Percentiles rank a stretch among this genome's conserved stretches.
Evolutionary conservation across 2,113 vertebrate species (phyloP).

Genomic region (Lamprologus callipterus): DNA sequence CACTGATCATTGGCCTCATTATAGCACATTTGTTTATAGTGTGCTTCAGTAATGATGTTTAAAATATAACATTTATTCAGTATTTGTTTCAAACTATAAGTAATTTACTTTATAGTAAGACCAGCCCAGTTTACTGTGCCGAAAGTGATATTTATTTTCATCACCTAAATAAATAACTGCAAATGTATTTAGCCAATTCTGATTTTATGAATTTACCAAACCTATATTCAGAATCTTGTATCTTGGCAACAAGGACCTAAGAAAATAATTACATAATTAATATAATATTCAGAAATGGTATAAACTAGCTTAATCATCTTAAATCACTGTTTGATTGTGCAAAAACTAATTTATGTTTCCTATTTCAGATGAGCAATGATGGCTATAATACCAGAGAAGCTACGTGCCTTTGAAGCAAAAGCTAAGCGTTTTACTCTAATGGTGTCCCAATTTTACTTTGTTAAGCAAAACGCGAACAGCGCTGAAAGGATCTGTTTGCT

Average conservation of each 20-base stretch:
- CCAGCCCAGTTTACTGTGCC: not conserved
- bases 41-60: not conserved
- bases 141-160: not conserved
- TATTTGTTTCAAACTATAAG: not conserved
- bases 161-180: not conserved
- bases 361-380: not conserved
- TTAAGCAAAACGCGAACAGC: not conserved
- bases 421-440: not conserved
- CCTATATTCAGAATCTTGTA: not conserved
- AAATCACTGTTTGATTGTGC: not conserved
- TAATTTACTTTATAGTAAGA: not conserved
- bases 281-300: not conserved
- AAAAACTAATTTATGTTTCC: not conserved
- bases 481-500: not conserved
- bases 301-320: not conserved
- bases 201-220: not conserved
- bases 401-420: not conserved
- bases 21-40: not conserved
- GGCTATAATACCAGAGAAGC: not conserved
- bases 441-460: not conserved
- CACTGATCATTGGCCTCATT: not conserved
- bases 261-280: not conserved
- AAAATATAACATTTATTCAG: not conserved
- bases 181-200: not conserved
- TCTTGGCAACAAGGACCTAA: too few species aligned